These are phyloP conservation scores for Anagyrus pseudococci DNA, from an alignment of 2,888 invertebrate genomes.

Conservation along the genomic window DNA sequence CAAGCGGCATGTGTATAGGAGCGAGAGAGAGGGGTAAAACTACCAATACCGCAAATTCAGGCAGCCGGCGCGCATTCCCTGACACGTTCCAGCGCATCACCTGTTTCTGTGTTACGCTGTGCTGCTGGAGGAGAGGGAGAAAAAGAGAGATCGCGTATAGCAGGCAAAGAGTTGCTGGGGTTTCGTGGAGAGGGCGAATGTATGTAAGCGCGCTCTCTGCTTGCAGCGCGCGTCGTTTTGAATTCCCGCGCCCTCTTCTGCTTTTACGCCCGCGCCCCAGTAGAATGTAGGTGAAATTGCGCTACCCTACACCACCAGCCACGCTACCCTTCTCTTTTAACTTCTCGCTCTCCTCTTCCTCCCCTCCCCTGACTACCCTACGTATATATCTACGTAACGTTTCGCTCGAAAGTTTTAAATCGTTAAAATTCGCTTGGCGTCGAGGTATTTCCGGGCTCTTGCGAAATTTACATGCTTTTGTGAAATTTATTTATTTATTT, in stretches of 20 bases:
- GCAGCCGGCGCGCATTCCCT: conserved; percentile 43
- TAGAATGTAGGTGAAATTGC: no score
- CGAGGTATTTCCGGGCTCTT: no score
- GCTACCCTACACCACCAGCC: not conserved
- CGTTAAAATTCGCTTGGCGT: no score
- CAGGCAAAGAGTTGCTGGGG: no score
- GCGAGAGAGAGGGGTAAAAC: conserved; percentile 7
- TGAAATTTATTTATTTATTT: no score
- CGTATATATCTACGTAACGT: no score
- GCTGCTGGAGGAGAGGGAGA: not conserved
- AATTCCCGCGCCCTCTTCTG: conserved; percentile 9
- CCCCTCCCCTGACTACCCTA: no score
- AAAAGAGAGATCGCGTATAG: no score
- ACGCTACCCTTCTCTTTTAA: no score
- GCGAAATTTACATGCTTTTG: no score
- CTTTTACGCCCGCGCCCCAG: not conserved
- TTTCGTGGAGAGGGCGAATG: not conserved
- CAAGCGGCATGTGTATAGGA: no score
- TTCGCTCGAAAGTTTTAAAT: not conserved
- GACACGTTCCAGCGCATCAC: conserved; percentile 47
- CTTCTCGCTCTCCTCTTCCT: no score
- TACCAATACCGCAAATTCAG: conserved; percentile 26
- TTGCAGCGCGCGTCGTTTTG: conserved; percentile 6
- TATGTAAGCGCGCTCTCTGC: not conserved
- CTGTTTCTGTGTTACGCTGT: conserved; percentile 33